These are phyloP conservation scores for Tetranychus truncatus DNA, from an alignment of 2,888 invertebrate species.

Conservation along the genomic window DNA sequence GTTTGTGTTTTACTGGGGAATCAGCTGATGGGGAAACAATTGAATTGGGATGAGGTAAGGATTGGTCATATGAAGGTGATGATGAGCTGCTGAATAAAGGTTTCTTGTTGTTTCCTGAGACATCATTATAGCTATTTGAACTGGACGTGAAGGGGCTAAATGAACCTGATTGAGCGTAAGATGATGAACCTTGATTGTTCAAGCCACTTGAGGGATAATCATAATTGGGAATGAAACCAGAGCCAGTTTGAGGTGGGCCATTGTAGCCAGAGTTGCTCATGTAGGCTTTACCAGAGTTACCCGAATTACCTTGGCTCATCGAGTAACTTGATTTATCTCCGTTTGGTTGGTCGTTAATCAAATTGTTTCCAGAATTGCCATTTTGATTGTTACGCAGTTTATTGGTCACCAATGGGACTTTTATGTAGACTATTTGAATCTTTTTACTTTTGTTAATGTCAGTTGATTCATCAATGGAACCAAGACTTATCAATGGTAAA, in stretches of 20 bases:
- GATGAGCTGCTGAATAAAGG: background rate
- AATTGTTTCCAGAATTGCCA: background rate
- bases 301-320: background rate
- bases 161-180: background rate
- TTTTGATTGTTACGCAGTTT: background rate
- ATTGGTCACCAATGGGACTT: slow-evolving; percentile 5
- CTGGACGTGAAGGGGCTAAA: too few relatives aligned
- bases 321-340: background rate
- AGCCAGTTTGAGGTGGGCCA: background rate
- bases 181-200: background rate
- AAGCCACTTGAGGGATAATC: background rate
- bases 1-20: background rate
- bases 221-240: background rate
- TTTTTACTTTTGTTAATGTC: slow-evolving; percentile 2
- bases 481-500: background rate
- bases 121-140: too few relatives aligned
- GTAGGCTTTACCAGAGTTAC: background rate
- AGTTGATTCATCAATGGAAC: background rate
- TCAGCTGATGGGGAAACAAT: background rate
- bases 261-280: background rate
- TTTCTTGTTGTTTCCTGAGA: background rate
- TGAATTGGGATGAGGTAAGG: background rate
- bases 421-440: slow-evolving; percentile 7
- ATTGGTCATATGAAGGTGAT: background rate
- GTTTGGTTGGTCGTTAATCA: too few relatives aligned